These are phyloP conservation scores for Metacarcinus magister DNA, from an alignment of 2,888 invertebrate species.

Conservation along the genomic window DNA sequence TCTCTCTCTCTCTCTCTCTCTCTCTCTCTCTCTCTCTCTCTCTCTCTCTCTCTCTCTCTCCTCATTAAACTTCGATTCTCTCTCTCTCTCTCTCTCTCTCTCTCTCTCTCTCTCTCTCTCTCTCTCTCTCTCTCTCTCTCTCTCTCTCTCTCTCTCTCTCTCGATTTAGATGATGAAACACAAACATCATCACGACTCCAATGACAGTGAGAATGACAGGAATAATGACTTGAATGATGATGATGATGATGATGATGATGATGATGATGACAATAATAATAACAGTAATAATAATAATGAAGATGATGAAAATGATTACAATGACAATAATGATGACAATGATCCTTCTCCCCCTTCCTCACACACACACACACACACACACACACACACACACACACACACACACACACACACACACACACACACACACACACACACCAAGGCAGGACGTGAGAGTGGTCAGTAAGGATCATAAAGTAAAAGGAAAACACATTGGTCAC, in stretches of 20 bases:
- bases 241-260: no score
- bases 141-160: neutral
- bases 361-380: no score
- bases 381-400: neutral
- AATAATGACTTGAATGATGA: no score
- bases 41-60: neutral
- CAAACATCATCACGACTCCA: neutral
- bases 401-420: no score
- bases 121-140: conserved; percentile 9
- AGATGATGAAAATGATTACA: no score
- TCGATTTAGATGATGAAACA: neutral
- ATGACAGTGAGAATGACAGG: no score
- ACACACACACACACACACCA: neutral
- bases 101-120: neutral
- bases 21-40: no score
- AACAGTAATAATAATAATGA: no score
- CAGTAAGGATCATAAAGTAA: neutral
- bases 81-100: conserved; percentile 7
- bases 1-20: no score
- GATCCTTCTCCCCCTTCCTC: neutral
- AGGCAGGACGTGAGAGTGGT: neutral
- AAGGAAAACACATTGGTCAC: neutral
- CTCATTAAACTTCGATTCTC: neutral
- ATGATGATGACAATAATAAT: no score
- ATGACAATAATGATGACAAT: neutral